These are phyloP conservation scores for Amphipoea oculea DNA, from an alignment of 2,888 invertebrate species.

Conservation along the genomic window DNA sequence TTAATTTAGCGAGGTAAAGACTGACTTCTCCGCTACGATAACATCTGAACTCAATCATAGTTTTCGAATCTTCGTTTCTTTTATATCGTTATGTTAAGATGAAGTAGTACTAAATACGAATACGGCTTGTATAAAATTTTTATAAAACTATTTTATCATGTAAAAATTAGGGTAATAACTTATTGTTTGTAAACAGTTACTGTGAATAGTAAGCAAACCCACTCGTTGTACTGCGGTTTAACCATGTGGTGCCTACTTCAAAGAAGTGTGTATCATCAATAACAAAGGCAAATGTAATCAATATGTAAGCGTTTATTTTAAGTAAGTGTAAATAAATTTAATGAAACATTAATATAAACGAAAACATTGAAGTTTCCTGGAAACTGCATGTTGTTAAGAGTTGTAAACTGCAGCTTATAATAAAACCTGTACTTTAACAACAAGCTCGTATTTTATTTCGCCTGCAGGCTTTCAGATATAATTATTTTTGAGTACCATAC, in stretches of 20 bases:
- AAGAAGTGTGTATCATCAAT: constrained; percentile 79
- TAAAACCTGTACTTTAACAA: constrained; percentile 84
- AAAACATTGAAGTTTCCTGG: constrained; percentile 84
- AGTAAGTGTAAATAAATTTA: constrained; percentile 79
- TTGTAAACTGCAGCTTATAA: constrained; percentile 87
- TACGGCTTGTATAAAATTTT: constrained; percentile 77
- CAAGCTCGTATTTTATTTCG: constrained; percentile 50
- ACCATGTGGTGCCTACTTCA: constrained; percentile 78
- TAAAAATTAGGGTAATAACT: constrained; percentile 71
- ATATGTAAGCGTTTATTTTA: constrained; percentile 72
- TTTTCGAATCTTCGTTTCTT: constrained; percentile 66
- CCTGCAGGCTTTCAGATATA: background rate
- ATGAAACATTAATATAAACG: constrained; percentile 73
- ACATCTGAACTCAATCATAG: constrained; percentile 70
- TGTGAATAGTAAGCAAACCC: constrained; percentile 67
- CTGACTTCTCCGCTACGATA: constrained; percentile 84
- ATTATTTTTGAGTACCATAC: background rate
- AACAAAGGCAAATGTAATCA: constrained; percentile 66
- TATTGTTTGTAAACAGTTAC: constrained; percentile 66
- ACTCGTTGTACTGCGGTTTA: constrained; percentile 71
- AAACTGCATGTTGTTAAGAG: constrained; percentile 88
- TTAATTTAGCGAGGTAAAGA: constrained; percentile 88
- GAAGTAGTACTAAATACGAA: constrained; percentile 69
- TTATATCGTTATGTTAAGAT: constrained; percentile 61
- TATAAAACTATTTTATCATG: constrained; percentile 79